Evolutionary conservation across 2,797 vertebrate species (phyloP).

Genomic region (Sarcoramphus papa): DNA sequence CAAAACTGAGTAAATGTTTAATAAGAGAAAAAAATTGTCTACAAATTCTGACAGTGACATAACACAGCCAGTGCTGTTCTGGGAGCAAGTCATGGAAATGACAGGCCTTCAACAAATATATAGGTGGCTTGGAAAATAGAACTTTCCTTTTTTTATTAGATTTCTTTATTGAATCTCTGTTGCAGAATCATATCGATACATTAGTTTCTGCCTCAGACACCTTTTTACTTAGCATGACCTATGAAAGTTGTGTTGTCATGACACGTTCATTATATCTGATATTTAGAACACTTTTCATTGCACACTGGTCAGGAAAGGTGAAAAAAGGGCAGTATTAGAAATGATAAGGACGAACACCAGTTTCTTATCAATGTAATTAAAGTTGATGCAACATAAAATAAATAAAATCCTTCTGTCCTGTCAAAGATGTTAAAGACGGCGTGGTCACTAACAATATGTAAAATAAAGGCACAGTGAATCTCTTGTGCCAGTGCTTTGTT

Average conservation of each 20-base stretch:
- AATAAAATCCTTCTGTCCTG: neutral
- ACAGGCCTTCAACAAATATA: neutral
- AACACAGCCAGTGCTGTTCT: neutral
- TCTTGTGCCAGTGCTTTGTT: neutral
- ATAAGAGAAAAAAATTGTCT: neutral
- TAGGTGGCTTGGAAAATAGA: neutral
- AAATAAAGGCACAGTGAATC: neutral
- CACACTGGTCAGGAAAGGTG: neutral
- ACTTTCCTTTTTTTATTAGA: neutral
- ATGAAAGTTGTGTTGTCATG: neutral
- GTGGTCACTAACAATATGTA: neutral
- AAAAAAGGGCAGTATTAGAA: neutral
- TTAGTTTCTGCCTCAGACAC: neutral
- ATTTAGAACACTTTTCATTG: neutral
- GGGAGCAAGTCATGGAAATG: neutral
- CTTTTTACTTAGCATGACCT: neutral
- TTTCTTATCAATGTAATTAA: neutral
- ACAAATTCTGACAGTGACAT: neutral
- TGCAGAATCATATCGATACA: neutral
- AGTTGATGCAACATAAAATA: neutral
- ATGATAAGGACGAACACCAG: neutral
- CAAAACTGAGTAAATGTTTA: neutral
- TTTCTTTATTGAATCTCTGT: neutral
- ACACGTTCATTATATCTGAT: neutral
- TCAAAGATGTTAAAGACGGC: neutral